phyloP scores from a whole-genome alignment of 2,797 vertebrate species.

The Brachyrhaphis roseni region DNA sequence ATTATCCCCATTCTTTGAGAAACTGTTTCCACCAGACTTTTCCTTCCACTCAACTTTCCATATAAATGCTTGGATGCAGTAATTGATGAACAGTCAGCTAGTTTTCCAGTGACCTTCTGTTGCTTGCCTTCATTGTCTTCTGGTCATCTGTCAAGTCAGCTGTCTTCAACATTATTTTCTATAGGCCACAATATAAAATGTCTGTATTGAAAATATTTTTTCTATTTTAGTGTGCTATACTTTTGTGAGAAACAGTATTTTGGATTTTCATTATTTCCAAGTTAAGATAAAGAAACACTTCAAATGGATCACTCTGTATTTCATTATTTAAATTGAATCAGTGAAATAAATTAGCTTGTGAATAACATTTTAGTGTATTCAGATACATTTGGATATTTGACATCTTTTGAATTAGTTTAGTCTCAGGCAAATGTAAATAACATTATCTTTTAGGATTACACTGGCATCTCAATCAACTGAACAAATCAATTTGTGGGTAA shows the following conservation, averaged over 20 bases:
- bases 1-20: background rate
- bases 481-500: constrained; percentile 1
- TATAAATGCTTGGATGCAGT: background rate
- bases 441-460: background rate
- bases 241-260: background rate
- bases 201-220: background rate
- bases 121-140: background rate
- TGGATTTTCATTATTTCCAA: background rate
- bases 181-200: background rate
- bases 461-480: background rate
- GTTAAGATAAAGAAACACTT: background rate
- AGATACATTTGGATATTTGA: background rate
- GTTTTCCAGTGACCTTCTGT: background rate
- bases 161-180: background rate
- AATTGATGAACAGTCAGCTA: background rate
- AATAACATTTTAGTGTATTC: background rate
- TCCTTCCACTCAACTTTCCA: background rate
- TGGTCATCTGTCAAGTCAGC: background rate
- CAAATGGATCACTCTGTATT: background rate
- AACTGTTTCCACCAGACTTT: background rate
- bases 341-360: background rate
- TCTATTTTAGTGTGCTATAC: background rate
- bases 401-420: background rate
- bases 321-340: background rate
- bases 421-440: background rate